Evolutionary conservation across 2,113 vertebrate species (phyloP).

Genomic region (Macquaria ambigua): DNA sequence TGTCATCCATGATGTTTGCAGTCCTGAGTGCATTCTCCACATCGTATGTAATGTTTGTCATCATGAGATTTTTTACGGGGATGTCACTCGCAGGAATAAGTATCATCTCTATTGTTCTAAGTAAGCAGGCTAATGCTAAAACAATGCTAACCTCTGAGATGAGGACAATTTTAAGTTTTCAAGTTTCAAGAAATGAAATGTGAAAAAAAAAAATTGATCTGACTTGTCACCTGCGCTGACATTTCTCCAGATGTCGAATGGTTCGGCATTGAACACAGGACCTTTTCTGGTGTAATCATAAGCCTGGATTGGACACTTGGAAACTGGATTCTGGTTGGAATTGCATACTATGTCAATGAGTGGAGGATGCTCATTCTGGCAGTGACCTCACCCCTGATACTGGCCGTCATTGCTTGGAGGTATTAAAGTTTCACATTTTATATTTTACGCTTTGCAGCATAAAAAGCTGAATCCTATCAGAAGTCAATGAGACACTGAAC

Average conservation of each 20-base stretch:
- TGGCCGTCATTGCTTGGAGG: conserved; percentile 80
- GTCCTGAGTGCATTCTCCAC: conserved; percentile 79
- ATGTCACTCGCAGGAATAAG: conserved; percentile 80
- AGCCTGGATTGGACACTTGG: conserved; percentile 83
- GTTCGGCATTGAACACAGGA: conserved; percentile 80
- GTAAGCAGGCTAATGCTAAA: conserved; percentile 62
- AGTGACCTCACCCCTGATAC: conserved; percentile 76
- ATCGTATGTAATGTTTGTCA: conserved; percentile 79
- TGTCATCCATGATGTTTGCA: conserved; percentile 75
- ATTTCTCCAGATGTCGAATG: conserved; percentile 82
- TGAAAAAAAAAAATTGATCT: not conserved
- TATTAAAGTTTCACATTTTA: conserved; percentile 43
- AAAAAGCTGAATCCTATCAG: not conserved
- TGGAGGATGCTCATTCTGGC: conserved; percentile 82
- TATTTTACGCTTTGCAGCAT: not conserved
- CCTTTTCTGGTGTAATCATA: conserved; percentile 77
- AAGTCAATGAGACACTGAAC: not conserved
- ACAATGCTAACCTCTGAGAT: not conserved
- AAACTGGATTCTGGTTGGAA: conserved; percentile 72
- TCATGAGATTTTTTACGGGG: conserved; percentile 84
- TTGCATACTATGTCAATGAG: conserved; percentile 77
- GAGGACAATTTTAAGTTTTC: too few species aligned
- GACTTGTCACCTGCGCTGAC: not conserved
- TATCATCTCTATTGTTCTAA: conserved; percentile 79
- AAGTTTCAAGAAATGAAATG: not conserved